Base-by-base conservation (phyloP, 2,113 vertebrate genomes). In the Archilochus colubris region DNA sequence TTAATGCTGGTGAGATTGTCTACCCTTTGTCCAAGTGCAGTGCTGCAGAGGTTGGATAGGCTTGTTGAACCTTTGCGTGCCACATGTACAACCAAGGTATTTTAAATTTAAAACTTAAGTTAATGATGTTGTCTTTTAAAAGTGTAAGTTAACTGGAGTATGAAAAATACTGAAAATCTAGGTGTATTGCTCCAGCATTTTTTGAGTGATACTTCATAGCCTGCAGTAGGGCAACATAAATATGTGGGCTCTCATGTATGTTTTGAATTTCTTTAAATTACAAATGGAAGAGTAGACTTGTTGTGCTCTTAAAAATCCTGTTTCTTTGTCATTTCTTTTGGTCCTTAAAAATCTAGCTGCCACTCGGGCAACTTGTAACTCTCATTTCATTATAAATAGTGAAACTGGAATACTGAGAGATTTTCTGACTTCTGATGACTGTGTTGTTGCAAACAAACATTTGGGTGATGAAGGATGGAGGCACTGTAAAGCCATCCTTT, bases 1-100 rank as follows among this genome's bases (percentile, higher is more conserved):
- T 98, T 99, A 96, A 99, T 99, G 99, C 96, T 99, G 98, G 99
- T 99, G 79, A 97, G 99, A 72, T 97, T 99, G 31, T 99, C 99
- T 33, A 98, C 99, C 27, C 98, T 99, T 68, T 99, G 99, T 98
- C 99, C 99, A 64, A 99, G 99, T 4, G 99, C 99, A 4, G 99
- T 99, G 62, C 98, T 99, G 30, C 99, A 99, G 97, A 99, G 99
- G 91, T 92, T 99, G 98, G 99, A 99, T 98, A 97, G 99, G 67
- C 98, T 99, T 38, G 99, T 99, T 53, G 99, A 99, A 83, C 99
- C 99, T 0, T 97, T 99, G 78, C 98, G 99, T 82, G 99, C 99
- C 91, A 99, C 99, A 0, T 99, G 99, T 98, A 99, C 98, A 93
- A 99, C 98, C 67, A 99, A 99, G 98, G 98, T 99, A 98, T n/a